phyloP scores from a whole-genome alignment of 2,888 invertebrate genomes.

The Fissipunctia ypsillon region DNA sequence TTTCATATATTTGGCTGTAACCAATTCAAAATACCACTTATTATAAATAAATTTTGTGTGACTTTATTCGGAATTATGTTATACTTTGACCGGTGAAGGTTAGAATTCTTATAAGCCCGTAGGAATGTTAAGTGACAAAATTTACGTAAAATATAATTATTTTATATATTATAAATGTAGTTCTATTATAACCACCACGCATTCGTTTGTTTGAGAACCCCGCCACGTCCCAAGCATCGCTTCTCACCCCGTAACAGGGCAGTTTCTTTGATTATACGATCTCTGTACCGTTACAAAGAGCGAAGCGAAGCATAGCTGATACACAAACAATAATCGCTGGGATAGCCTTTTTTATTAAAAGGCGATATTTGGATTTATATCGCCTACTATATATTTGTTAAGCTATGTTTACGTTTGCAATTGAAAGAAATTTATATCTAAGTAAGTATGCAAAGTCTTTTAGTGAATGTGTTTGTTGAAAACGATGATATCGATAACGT shows the following conservation, averaged over 20 bases:
- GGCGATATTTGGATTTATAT: conserved; percentile 58
- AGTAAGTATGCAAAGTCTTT: conserved; percentile 67
- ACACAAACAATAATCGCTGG: conserved; percentile 68
- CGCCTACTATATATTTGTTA: conserved; percentile 60
- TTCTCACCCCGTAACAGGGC: conserved; percentile 70
- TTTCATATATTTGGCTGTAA: conserved; percentile 26
- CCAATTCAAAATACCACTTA: conserved; percentile 22
- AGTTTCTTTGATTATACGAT: conserved; percentile 47
- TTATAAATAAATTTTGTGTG: conserved; percentile 6
- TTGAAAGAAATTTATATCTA: conserved; percentile 61
- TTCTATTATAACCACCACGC: conserved; percentile 45
- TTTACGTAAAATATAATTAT: conserved; percentile 21
- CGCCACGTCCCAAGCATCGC: conserved; percentile 61
- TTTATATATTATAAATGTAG: conserved; percentile 28
- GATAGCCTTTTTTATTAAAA: conserved; percentile 59
- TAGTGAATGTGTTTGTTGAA: conserved; percentile 58
- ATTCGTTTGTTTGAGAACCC: conserved; percentile 63
- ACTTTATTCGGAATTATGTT: conserved; percentile 30
- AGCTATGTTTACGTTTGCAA: conserved; percentile 58
- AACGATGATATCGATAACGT: conserved; percentile 39
- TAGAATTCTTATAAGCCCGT: conserved; percentile 18
- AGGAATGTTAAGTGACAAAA: conserved; percentile 58
- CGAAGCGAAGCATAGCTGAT: conserved; percentile 66
- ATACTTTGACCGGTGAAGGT: conserved; percentile 11
- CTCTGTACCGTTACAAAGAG: conserved; percentile 67